Percentiles rank a stretch among this genome's conserved stretches.
phyloP scores from a whole-genome alignment of 2,113 vertebrate genomes.

The Eulemur macaco region DNA sequence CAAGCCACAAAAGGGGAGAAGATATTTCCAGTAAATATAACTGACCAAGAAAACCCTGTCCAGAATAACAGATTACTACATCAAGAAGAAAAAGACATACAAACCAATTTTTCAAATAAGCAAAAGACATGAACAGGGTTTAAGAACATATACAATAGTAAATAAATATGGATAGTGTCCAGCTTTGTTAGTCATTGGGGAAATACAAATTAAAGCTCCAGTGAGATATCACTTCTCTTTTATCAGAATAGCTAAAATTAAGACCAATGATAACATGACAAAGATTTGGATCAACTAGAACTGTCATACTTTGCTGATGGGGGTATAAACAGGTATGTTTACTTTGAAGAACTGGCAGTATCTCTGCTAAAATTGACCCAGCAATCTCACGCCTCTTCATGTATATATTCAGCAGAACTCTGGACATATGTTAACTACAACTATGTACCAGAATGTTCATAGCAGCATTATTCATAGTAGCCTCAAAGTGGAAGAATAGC shows the following conservation, averaged over 20 bases:
- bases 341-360: not conserved
- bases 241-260: not conserved
- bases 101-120: not conserved
- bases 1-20: not conserved
- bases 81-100: not conserved
- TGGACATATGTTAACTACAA: not conserved
- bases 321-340: not conserved
- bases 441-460: not conserved
- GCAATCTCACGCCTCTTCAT: not conserved
- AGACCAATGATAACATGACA: not conserved
- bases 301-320: fast-evolving
- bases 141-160: not conserved
- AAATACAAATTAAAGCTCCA: not conserved
- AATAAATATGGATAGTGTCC: not conserved
- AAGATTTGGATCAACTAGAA: too few species aligned
- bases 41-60: not conserved
- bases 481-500: not conserved
- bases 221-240: not conserved
- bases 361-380: not conserved
- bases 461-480: not conserved
- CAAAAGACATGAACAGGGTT: not conserved
- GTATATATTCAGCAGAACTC: not conserved
- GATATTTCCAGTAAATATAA: not conserved
- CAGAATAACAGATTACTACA: not conserved
- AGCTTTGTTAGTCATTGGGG: not conserved